A percentile compares a stretch with the other conserved stretches of the same genome.
Evolutionary conservation across 1,140 invertebrate genomes (phyloP).

Genomic region (Gonatopus flavifemur): DNA sequence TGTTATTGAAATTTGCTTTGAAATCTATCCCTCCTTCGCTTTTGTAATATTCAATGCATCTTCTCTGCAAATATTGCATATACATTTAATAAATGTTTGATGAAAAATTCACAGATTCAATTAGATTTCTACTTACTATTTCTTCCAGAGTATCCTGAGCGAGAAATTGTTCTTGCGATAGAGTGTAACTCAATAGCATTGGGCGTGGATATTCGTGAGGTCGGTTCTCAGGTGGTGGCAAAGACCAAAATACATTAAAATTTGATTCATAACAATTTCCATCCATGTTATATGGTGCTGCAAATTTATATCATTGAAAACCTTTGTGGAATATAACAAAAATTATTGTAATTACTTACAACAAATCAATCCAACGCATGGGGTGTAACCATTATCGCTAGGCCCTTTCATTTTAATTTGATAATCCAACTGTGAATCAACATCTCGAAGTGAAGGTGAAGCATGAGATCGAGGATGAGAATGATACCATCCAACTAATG

Average conservation of each 20-base stretch:
- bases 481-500: slow-evolving; percentile 93
- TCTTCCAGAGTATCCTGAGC: slow-evolving; percentile 81
- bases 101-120: neutral
- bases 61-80: slow-evolving; percentile 61
- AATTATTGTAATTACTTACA: slow-evolving; percentile 74
- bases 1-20: slow-evolving; percentile 71
- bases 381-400: slow-evolving; percentile 85
- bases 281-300: slow-evolving; percentile 85
- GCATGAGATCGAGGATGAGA: slow-evolving; percentile 89
- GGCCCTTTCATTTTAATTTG: slow-evolving; percentile 92
- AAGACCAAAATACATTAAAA: slow-evolving; percentile 89
- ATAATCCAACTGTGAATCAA: slow-evolving; percentile 91
- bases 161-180: slow-evolving; percentile 79
- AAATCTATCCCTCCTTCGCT: slow-evolving; percentile 80
- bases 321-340: slow-evolving; percentile 10
- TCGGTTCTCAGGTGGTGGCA: slow-evolving; percentile 88
- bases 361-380: slow-evolving; percentile 90
- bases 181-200: slow-evolving; percentile 83
- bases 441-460: slow-evolving; percentile 86
- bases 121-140: slow-evolving; percentile 63
- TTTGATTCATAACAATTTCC: slow-evolving; percentile 76
- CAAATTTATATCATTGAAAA: slow-evolving; percentile 43
- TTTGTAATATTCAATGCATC: slow-evolving; percentile 83
- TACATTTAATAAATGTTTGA: neutral
- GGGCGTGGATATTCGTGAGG: slow-evolving; percentile 89